These are phyloP conservation scores for Notolepis coatsorum DNA, from an alignment of 2,797 vertebrate genomes.

Conservation along the genomic window DNA sequence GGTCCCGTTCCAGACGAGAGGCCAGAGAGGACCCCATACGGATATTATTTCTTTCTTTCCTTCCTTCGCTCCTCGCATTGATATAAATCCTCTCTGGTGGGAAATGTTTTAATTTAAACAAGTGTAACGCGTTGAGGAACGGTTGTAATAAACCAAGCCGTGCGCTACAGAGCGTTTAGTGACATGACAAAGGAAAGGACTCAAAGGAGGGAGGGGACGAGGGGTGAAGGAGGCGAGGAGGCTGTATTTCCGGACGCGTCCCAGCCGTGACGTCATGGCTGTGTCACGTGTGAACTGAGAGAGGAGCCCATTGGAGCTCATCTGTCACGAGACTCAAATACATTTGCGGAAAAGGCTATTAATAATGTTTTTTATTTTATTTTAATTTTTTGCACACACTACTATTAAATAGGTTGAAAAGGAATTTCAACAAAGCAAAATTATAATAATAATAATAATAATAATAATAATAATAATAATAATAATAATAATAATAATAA, in stretches of 20 bases:
- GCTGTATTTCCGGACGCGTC: slow-evolving; percentile 33
- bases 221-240: too few species aligned
- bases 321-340: slow-evolving; percentile 31
- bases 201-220: background rate
- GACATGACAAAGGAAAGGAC: rapidly evolving
- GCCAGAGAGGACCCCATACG: slow-evolving; percentile 38
- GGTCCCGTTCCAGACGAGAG: slow-evolving; percentile 49
- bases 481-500: too few species aligned
- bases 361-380: background rate
- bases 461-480: too few species aligned
- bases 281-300: too few species aligned
- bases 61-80: background rate
- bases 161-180: rapidly evolving
- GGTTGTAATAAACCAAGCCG: too few species aligned
- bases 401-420: too few species aligned
- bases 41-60: background rate
- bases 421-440: too few species aligned
- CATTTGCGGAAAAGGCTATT: slow-evolving; percentile 29
- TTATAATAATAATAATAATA: too few species aligned
- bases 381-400: too few species aligned
- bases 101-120: rapidly evolving
- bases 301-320: slow-evolving; percentile 42
- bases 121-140: rapidly evolving
- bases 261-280: slow-evolving; percentile 24
- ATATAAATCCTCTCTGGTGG: rapidly evolving